Percentiles rank a stretch among this genome's conserved stretches.
phyloP scores from a whole-genome alignment of 2,888 invertebrate genomes.

The Hypena proboscidalis region DNA sequence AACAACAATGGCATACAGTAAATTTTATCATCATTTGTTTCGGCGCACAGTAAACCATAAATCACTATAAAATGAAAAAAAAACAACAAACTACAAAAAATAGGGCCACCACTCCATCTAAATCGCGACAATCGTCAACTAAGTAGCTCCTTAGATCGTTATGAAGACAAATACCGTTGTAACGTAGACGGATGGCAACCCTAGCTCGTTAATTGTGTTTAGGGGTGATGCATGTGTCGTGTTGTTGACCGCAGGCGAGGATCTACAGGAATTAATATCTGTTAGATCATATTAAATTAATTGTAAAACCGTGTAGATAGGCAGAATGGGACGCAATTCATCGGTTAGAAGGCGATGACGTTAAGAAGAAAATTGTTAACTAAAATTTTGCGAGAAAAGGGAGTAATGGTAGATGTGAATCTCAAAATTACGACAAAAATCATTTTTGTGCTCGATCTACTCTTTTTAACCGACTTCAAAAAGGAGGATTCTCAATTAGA shows the following conservation, averaged over 20 bases:
- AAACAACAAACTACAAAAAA: constrained; percentile 4
- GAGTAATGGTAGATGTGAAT: too few relatives aligned
- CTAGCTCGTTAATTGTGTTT: constrained; percentile 68
- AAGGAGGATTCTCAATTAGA: too few relatives aligned
- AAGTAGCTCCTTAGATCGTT: constrained; percentile 33
- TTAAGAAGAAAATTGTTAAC: background rate
- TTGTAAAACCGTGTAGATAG: constrained; percentile 25
- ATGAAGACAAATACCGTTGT: constrained; percentile 43
- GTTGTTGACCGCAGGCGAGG: constrained; percentile 59
- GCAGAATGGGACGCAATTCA: constrained; percentile 7
- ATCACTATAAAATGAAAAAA: too few relatives aligned
- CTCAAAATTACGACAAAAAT: too few relatives aligned
- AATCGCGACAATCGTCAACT: constrained; percentile 25
- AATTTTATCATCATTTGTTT: too few relatives aligned
- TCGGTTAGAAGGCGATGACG: constrained; percentile 1
- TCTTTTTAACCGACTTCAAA: too few relatives aligned
- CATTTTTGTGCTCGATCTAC: too few relatives aligned
- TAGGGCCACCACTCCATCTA: constrained; percentile 17
- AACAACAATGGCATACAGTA: too few relatives aligned
- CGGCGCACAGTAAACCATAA: too few relatives aligned
- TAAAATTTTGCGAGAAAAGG: too few relatives aligned
- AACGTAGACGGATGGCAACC: constrained; percentile 48
- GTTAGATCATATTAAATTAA: constrained; percentile 48
- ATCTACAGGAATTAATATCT: constrained; percentile 54
- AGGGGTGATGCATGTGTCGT: constrained; percentile 65